Conservation (phyloP, 2,113 vertebrate species). For the Erpornis zantholeuca region DNA sequence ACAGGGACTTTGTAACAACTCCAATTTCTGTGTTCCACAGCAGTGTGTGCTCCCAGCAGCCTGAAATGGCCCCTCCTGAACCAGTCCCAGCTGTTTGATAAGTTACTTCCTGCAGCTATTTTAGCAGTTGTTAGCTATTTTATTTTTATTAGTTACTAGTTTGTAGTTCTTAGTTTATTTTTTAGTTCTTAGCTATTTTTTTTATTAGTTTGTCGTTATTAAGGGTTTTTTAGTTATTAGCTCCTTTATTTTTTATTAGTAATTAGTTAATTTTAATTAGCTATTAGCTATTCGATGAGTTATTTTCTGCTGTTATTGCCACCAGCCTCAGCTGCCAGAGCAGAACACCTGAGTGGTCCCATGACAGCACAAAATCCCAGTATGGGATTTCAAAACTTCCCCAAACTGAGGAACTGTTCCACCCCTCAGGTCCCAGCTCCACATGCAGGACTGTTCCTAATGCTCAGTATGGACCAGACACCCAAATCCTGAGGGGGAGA, state of each 20-base stretch:
- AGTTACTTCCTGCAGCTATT: not conserved
- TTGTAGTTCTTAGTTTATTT: not conserved
- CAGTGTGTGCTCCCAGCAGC: not conserved
- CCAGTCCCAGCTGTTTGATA: not conserved
- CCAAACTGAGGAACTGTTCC: not conserved
- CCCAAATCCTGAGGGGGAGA: no score
- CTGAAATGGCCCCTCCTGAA: not conserved
- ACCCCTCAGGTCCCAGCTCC: not conserved
- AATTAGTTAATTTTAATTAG: not conserved
- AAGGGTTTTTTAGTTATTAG: not conserved
- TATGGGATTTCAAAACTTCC: not conserved
- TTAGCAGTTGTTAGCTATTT: not conserved
- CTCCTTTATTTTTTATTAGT: not conserved
- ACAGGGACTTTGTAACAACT: not conserved
- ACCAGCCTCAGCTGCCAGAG: not conserved
- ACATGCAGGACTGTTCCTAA: accelerated
- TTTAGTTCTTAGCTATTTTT: not conserved
- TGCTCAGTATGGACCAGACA: not conserved
- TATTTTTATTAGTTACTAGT: not conserved
- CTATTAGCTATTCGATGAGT: not conserved
- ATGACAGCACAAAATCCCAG: accelerated
- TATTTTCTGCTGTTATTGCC: not conserved
- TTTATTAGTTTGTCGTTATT: not conserved
- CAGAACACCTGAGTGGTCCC: not conserved
- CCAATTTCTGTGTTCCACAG: not conserved